Evolutionary conservation across 23 tunicate genomes (phyloP).

Genomic region (Halocynthia aurantium): DNA sequence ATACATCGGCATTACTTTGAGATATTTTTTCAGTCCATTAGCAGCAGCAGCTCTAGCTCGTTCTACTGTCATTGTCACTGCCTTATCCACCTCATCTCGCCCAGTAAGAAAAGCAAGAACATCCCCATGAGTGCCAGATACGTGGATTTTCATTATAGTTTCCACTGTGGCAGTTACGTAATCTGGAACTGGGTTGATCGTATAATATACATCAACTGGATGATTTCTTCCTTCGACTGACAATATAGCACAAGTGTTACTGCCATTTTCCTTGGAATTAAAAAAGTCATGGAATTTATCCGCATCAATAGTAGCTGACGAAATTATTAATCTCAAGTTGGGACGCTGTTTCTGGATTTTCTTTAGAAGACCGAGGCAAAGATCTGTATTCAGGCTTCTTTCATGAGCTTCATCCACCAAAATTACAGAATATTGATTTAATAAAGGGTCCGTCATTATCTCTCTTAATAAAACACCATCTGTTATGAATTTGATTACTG

Average conservation of each 20-base stretch:
- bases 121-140: conserved; percentile 57
- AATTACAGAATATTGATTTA: conserved; percentile 50
- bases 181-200: conserved; percentile 66
- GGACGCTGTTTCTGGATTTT: conserved; percentile 79
- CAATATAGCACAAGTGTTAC: conserved; percentile 42
- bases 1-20: conserved; percentile 71
- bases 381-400: conserved; percentile 80
- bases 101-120: conserved; percentile 86
- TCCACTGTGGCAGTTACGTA: conserved; percentile 71
- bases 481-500: conserved; percentile 72
- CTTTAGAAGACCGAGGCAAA: conserved; percentile 82
- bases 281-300: conserved; percentile 61
- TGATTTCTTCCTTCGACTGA: conserved; percentile 73
- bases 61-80: conserved; percentile 29
- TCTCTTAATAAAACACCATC: conserved; percentile 88
- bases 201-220: conserved; percentile 84
- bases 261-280: conserved; percentile 16
- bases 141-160: conserved; percentile 65
- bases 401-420: conserved; percentile 97
- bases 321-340: conserved; percentile 69
- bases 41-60: conserved; percentile 21
- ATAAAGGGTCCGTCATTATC: conserved; percentile 90
- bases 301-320: conserved; percentile 87
- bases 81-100: conserved; percentile 78
- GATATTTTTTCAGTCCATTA: conserved; percentile 42